Base-by-base conservation (phyloP, 2,888 invertebrate species). In the Apodemia hepburni region DNA sequence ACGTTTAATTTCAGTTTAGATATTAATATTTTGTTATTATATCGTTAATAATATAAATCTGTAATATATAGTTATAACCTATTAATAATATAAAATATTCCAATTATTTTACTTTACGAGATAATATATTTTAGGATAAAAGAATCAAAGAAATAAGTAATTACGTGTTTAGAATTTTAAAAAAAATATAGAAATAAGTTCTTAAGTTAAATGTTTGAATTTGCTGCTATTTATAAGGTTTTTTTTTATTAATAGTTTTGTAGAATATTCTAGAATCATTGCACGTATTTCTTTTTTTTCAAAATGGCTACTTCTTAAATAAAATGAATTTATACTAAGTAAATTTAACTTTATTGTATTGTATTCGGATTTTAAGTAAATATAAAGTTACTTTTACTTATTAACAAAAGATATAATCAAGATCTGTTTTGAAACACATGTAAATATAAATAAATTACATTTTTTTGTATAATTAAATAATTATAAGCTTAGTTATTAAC, bases 31-130 rank as follows among this genome's bases (percentile, higher is more conserved):
- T 12, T 38, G 38, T 38, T 11, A 12, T 18, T 51, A 22, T 18
- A 18, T 51, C 8, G 9, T 51, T 51, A 17, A 51, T 51, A 51
- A 51, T 22, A 22, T 51, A 22, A 51, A 51, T 8, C 6, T 51
- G 51, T 51, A 51, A 51, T 22, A 51, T 51, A 51, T 18, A 51
- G 22, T 51, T 49, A 17, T 49, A 18, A 51, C 22, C 12, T 22
- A 22, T 12, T 22, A 51, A 51, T 51, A 51, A 22, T 22, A 51
- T 51, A 51, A 51, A 51, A 51, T 51, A 51, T 51, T 51, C 51
- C 51, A 51, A 51, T 51, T 51, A 51, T 51, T 51, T 51, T 51
- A 51, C 22, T 5, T 51, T 51, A 51, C 51, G 51, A 51, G 51
- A 51, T 51, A 51, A 51, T 51, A 11, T 51, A 51, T 51, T 22